Conservation (phyloP, 2,113 vertebrate species). For the Caloenas nicobarica region DNA sequence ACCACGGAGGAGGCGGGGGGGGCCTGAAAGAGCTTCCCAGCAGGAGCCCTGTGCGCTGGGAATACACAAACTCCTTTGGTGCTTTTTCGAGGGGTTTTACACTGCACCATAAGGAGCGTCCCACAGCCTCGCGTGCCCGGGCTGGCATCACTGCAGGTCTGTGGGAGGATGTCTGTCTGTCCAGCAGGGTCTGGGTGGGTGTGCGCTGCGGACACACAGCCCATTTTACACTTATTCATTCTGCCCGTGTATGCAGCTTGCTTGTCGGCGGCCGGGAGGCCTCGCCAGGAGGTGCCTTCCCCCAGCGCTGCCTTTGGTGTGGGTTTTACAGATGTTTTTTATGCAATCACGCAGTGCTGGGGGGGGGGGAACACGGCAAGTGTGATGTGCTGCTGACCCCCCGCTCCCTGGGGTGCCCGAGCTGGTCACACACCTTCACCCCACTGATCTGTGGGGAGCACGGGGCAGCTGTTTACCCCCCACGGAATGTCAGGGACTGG, state of each 20-base stretch:
- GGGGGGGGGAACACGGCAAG: accelerated
- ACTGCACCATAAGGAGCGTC: neutral
- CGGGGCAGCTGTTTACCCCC: accelerated
- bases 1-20: neutral
- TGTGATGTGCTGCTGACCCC: neutral
- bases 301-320: neutral
- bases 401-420: too few relatives aligned
- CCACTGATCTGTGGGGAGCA: accelerated
- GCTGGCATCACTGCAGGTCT: neutral
- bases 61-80: neutral
- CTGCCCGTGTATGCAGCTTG: neutral
- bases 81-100: neutral
- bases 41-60: neutral
- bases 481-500: neutral
- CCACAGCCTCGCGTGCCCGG: accelerated
- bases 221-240: neutral
- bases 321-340: neutral
- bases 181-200: neutral
- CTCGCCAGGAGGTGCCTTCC: neutral
- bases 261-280: neutral
- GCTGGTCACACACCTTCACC: neutral
- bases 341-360: accelerated
- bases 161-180: neutral
- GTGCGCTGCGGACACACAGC: neutral
- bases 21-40: neutral